A percentile compares a stretch with the other conserved stretches of the same genome.
These are phyloP conservation scores for Meleagris gallopavo DNA, from an alignment of 2,113 vertebrate genomes.

Conservation along the genomic window DNA sequence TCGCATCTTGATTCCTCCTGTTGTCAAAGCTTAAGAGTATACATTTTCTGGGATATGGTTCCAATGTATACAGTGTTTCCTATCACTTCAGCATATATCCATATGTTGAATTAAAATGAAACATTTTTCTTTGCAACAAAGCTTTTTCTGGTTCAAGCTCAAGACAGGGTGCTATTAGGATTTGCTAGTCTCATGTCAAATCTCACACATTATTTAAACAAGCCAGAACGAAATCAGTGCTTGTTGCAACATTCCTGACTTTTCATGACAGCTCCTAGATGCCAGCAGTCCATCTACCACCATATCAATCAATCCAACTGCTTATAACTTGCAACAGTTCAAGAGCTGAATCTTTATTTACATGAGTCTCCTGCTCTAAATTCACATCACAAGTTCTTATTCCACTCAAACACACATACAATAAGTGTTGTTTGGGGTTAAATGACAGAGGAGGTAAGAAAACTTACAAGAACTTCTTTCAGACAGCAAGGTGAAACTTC, in stretches of 20 bases:
- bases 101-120: not conserved
- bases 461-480: not conserved
- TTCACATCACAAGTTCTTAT: not conserved
- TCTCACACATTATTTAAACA: not conserved
- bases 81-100: not conserved
- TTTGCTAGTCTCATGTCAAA: not conserved
- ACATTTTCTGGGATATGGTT: not conserved
- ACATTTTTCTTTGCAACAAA: not conserved
- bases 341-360: not conserved
- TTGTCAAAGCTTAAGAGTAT: not conserved
- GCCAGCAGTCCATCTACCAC: not conserved
- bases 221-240: conserved; percentile 1
- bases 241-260: not conserved
- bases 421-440: not conserved
- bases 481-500: not conserved
- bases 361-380: not conserved
- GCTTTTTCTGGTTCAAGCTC: not conserved
- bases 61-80: not conserved
- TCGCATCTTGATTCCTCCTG: conserved; percentile 17
- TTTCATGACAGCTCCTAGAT: not conserved
- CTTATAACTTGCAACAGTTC: not conserved
- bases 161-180: not conserved
- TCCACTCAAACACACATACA: not conserved
- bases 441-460: not conserved
- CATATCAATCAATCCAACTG: not conserved